These are phyloP conservation scores for Pitangus sulphuratus DNA, from an alignment of 2,797 vertebrate genomes.

Conservation along the genomic window DNA sequence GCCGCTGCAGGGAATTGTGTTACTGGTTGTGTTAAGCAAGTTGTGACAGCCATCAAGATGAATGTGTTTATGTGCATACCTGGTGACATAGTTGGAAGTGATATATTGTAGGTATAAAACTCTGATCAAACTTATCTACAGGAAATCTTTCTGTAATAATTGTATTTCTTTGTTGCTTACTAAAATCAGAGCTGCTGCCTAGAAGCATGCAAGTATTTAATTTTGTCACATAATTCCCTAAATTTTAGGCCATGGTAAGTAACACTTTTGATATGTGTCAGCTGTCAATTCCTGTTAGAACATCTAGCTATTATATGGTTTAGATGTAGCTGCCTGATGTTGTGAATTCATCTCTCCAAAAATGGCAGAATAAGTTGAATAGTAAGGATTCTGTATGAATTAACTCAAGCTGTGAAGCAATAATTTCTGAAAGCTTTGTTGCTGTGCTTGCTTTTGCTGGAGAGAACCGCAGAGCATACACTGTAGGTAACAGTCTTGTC, in stretches of 20 bases:
- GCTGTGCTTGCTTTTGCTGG: not conserved
- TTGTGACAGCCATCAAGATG: not conserved
- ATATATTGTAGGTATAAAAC: not conserved
- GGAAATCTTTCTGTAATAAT: not conserved
- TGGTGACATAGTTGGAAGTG: not conserved
- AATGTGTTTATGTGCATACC: not conserved
- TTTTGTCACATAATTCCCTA: slow-evolving; percentile 39
- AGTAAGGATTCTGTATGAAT: slow-evolving; percentile 2
- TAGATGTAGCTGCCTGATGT: not conserved
- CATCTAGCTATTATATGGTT: not conserved
- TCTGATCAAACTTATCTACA: not conserved
- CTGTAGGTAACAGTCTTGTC: not conserved
- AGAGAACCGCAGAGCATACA: accelerated
- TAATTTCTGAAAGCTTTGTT: not conserved
- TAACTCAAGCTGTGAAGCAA: not conserved
- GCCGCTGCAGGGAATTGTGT: not conserved
- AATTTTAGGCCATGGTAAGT: slow-evolving; percentile 32
- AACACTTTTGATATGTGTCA: not conserved
- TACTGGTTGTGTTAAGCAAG: not conserved
- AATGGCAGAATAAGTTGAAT: slow-evolving; percentile 15
- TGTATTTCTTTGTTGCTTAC: not conserved
- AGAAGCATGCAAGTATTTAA: not conserved
- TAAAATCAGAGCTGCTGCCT: not conserved
- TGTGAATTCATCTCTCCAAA: not conserved
- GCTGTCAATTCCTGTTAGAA: not conserved